Percentiles rank a stretch among this genome's conserved stretches.
Evolutionary conservation across 2,888 invertebrate species (phyloP).

Genomic region (Hypercompe scribonia): DNA sequence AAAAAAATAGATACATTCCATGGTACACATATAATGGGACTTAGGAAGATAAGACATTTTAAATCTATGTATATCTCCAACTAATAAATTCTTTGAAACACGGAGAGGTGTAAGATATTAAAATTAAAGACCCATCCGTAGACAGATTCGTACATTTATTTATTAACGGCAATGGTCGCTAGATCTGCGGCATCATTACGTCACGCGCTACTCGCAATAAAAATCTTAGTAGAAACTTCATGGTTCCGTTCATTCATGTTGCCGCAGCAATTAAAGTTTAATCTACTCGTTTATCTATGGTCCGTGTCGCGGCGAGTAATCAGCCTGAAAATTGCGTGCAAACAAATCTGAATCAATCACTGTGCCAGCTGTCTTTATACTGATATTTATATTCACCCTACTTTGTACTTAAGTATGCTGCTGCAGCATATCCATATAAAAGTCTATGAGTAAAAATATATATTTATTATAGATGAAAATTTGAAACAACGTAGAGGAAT

Average conservation of each 20-base stretch:
- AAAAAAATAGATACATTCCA: too few relatives aligned
- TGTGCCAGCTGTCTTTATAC: constrained; percentile 26
- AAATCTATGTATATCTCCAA: neutral
- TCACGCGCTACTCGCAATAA: constrained; percentile 12
- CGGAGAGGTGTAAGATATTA: neutral
- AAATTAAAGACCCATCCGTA: neutral
- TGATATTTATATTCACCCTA: neutral
- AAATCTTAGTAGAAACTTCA: constrained; percentile 48
- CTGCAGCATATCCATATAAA: neutral
- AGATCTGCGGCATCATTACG: neutral
- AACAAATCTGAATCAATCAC: constrained; percentile 52
- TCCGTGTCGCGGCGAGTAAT: constrained; percentile 48
- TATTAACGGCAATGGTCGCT: neutral
- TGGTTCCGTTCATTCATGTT: constrained; percentile 43
- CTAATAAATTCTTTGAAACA: neutral
- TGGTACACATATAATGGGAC: too few relatives aligned
- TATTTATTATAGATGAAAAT: neutral
- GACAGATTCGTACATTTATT: neutral
- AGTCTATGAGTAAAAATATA: neutral
- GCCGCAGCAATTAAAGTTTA: constrained; percentile 53
- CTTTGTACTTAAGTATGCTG: neutral
- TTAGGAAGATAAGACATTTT: too few relatives aligned
- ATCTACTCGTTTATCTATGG: constrained; percentile 50
- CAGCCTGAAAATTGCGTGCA: constrained; percentile 53
- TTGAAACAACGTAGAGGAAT: neutral